Base-by-base conservation (phyloP, 2,113 vertebrate species). In the Mola mola region DNA sequence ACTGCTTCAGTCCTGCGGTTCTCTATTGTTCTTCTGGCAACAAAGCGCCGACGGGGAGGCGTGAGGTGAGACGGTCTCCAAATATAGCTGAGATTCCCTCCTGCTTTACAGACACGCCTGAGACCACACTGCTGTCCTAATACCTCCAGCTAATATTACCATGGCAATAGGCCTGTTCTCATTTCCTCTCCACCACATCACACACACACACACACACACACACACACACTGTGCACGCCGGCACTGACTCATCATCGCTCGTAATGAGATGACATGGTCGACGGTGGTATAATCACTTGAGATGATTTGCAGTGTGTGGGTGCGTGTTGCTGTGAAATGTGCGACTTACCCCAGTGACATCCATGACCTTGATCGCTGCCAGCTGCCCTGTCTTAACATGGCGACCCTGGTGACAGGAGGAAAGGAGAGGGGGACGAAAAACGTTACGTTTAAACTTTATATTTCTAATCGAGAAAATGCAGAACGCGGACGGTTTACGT, bases 281-380 rank as follows among this genome's bases (percentile, higher is more conserved):
- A 42, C 43, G 43, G 36, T 50, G 55, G 53, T 65, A 53, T 73
- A 79, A 75, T 75, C 38, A 42, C 65, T 82, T 43, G 53, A 85
- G 71, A 77, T 73, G 64, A 59, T 76, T 72, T 53, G 25, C 29
- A 91, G 48, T 37, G 26, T 44, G 17, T 47, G 43, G 8, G 44
- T 37, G 34, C 12, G 38, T 49, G 52, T 15, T 12, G 20, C 40
- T 42, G 46, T 33, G 47, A 51, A 55, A 22, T 33, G 46, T 38
- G 37, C 41, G 33, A 53, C 89, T 88, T 83, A 92, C 91, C 89
- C 89, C 90, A 0, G 91, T 90, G 81, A 92, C 91, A 77, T 92
- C 90, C 91, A 92, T 91, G 89, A 90, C 87, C 88, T 92, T 92
- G 86, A 92, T 92, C 59, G 91, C 91, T 42, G 89, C 90, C 55